These are phyloP conservation scores for Nothocercus julius DNA, from an alignment of 2,113 vertebrate species.

Conservation along the genomic window DNA sequence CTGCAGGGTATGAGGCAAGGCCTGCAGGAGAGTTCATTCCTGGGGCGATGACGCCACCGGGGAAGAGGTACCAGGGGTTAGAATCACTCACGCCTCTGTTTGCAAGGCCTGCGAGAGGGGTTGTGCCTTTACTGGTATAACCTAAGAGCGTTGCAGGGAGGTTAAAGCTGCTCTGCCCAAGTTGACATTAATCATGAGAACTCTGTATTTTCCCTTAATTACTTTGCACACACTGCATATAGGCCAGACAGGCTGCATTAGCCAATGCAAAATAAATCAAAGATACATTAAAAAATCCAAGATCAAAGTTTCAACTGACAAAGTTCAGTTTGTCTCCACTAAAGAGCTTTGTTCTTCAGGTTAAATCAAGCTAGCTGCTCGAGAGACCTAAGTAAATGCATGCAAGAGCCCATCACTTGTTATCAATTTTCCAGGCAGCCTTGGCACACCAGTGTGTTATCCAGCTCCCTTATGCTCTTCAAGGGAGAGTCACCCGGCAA, in stretches of 20 bases:
- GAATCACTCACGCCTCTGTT: not conserved
- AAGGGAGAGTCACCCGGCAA: not conserved
- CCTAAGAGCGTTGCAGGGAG: not conserved
- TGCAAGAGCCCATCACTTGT: not conserved
- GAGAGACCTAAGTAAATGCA: not conserved
- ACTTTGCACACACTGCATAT: not conserved
- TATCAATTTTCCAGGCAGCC: not conserved
- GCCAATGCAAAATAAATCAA: slow-evolving; percentile 65
- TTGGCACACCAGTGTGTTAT: not conserved
- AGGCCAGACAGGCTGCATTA: slow-evolving; percentile 20
- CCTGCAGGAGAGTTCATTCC: slow-evolving; percentile 3
- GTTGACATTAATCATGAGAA: slow-evolving; percentile 54
- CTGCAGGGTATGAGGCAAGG: not conserved
- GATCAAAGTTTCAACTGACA: slow-evolving; percentile 22
- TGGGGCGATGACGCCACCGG: not conserved
- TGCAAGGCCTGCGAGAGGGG: not conserved
- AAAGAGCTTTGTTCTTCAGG: slow-evolving; percentile 30
- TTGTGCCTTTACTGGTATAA: not conserved
- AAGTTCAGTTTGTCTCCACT: slow-evolving; percentile 16
- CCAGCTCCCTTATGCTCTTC: not conserved
- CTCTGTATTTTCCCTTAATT: slow-evolving; percentile 50
- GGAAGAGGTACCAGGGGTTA: not conserved
- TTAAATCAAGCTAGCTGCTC: slow-evolving; percentile 1
- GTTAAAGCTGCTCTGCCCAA: slow-evolving; percentile 15
- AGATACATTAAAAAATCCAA: slow-evolving; percentile 51